Evolutionary conservation across 2,888 invertebrate species (phyloP).

Genomic region (Saturnia pavonia): DNA sequence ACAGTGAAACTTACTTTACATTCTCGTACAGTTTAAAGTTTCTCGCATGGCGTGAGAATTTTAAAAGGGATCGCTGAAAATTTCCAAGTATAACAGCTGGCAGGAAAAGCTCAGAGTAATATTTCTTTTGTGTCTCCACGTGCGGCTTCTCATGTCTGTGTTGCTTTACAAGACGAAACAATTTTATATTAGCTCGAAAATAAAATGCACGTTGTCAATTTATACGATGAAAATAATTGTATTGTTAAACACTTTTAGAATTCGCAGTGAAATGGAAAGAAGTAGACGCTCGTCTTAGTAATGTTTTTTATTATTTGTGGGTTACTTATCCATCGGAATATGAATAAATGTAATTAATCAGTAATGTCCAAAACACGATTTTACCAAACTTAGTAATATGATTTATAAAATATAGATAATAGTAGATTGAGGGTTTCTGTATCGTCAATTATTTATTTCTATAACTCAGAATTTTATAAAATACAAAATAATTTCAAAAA

Average conservation of each 20-base stretch:
- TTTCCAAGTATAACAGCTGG: conserved; percentile 25
- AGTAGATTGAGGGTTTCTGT: background rate
- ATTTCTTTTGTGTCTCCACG: conserved; percentile 26
- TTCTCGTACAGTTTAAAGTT: conserved; percentile 39
- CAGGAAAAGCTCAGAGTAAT: conserved; percentile 27
- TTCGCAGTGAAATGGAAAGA: too few species aligned
- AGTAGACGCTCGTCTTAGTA: too few species aligned
- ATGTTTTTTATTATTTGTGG: too few species aligned
- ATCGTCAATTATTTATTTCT: background rate
- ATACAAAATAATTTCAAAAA: background rate
- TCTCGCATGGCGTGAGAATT: conserved; percentile 31
- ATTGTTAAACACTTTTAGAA: background rate
- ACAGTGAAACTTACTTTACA: conserved; percentile 39
- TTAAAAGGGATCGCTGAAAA: conserved; percentile 28
- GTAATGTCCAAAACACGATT: background rate
- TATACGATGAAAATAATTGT: background rate
- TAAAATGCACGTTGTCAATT: background rate
- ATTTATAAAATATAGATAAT: background rate
- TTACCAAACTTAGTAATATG: background rate
- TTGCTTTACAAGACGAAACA: background rate
- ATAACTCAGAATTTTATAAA: background rate
- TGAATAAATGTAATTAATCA: too few species aligned
- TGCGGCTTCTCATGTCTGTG: conserved; percentile 6
- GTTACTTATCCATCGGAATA: too few species aligned
- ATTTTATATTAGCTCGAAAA: background rate